Evolutionary conservation across 1,140 invertebrate species (phyloP).

Genomic region (Metopolophium dirhodum): DNA sequence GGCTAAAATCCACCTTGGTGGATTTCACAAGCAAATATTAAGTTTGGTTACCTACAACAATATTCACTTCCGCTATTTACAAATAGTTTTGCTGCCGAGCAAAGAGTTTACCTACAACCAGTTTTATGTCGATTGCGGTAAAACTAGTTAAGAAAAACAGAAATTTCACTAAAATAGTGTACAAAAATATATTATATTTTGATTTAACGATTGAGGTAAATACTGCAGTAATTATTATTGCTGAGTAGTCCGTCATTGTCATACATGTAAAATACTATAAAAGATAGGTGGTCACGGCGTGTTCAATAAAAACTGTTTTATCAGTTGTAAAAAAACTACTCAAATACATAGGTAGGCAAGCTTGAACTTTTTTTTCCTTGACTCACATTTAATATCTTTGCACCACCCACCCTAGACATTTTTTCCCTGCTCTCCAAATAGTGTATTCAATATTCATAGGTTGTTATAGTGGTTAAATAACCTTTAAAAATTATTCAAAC

Average conservation of each 20-base stretch:
- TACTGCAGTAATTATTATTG: neutral
- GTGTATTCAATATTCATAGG: too few relatives aligned
- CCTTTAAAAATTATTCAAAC: too few relatives aligned
- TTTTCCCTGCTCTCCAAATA: too few relatives aligned
- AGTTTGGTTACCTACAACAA: neutral
- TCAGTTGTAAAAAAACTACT: too few relatives aligned
- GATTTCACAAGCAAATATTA: neutral
- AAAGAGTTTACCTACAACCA: neutral
- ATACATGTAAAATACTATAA: too few relatives aligned
- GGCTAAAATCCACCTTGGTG: neutral
- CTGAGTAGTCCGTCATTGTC: neutral
- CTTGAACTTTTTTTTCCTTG: too few relatives aligned
- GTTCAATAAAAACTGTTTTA: too few relatives aligned
- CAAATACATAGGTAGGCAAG: neutral
- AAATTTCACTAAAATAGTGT: neutral
- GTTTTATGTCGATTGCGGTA: neutral
- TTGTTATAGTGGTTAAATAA: too few relatives aligned
- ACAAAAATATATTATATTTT: neutral
- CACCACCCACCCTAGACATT: too few relatives aligned
- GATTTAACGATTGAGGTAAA: too few relatives aligned
- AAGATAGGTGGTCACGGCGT: neutral
- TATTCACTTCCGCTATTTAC: neutral
- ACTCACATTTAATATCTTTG: too few relatives aligned
- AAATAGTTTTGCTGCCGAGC: neutral
- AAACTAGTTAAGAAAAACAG: neutral